Percentiles rank a stretch among this genome's conserved stretches.
Conservation (phyloP, 2,888 invertebrate species). For the Dryomyza anilis region DNA sequence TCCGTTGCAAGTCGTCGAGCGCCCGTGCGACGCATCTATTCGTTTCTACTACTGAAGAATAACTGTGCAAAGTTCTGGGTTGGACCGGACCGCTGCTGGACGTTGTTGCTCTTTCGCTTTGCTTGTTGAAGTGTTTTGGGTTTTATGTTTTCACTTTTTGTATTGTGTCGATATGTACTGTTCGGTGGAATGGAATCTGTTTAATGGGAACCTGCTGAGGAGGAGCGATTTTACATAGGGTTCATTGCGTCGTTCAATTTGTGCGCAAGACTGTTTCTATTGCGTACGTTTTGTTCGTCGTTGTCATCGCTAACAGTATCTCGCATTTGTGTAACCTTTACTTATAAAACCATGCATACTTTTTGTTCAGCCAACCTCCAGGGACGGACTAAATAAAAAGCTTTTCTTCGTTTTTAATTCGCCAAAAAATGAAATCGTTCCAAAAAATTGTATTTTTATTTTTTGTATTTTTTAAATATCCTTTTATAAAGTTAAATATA, state of each 20-base stretch:
- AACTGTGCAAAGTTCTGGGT: conserved; percentile 25
- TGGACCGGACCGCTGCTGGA: too few relatives aligned
- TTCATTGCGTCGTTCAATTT: background rate
- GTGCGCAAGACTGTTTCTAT: background rate
- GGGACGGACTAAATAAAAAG: background rate
- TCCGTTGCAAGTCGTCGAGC: too few relatives aligned
- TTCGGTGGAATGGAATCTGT: background rate
- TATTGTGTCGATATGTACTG: background rate
- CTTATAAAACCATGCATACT: background rate
- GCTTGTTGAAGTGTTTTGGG: conserved; percentile 11
- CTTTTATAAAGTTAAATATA: background rate
- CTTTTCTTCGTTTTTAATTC: background rate
- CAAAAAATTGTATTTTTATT: background rate
- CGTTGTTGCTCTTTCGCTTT: conserved; percentile 8
- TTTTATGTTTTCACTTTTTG: background rate
- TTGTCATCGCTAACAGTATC: background rate
- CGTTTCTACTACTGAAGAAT: conserved; percentile 30
- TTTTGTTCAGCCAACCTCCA: background rate
- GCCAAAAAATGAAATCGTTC: background rate
- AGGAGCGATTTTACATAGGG: background rate
- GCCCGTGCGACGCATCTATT: too few relatives aligned
- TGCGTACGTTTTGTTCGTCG: background rate
- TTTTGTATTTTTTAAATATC: background rate
- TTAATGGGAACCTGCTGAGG: background rate
- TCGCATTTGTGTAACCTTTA: background rate